Percentiles rank a stretch among this genome's conserved stretches.
Evolutionary conservation across 2,113 vertebrate genomes (phyloP).

Genomic region (Psilopsiagon aymara): DNA sequence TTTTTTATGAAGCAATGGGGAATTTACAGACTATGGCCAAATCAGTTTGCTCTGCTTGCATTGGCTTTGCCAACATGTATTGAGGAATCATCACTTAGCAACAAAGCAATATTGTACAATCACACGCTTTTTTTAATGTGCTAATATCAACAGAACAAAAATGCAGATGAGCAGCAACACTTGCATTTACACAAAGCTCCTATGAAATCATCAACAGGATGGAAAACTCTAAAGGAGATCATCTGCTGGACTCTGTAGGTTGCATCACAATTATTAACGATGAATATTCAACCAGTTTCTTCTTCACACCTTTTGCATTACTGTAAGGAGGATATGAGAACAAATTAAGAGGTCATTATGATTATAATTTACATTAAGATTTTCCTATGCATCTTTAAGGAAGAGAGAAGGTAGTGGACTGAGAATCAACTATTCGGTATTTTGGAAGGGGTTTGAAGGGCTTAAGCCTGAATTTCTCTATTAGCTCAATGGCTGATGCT

Average conservation of each 20-base stretch:
- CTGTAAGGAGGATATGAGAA: not conserved
- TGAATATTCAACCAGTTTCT: not conserved
- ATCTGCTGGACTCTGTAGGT: not conserved
- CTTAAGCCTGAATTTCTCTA: not conserved
- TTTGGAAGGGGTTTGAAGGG: not conserved
- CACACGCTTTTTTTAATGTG: not conserved
- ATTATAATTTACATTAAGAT: not conserved
- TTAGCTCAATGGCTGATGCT: not conserved
- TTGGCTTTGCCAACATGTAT: not conserved
- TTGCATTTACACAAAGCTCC: not conserved
- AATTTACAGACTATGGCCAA: not conserved
- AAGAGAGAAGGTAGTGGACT: not conserved
- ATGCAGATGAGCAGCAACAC: not conserved
- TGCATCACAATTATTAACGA: not conserved
- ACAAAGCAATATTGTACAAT: not conserved
- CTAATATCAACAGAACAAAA: not conserved
- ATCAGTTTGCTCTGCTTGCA: not conserved
- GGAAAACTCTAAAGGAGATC: not conserved
- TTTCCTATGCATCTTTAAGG: not conserved
- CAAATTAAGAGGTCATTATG: not conserved
- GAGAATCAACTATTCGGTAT: not conserved
- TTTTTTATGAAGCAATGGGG: not conserved
- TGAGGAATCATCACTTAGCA: not conserved
- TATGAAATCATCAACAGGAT: not conserved
- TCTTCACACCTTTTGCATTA: not conserved